A percentile compares a stretch with the other conserved stretches of the same genome.
Evolutionary conservation across 2,113 vertebrate species (phyloP).

Genomic region (Cervus canadensis): DNA sequence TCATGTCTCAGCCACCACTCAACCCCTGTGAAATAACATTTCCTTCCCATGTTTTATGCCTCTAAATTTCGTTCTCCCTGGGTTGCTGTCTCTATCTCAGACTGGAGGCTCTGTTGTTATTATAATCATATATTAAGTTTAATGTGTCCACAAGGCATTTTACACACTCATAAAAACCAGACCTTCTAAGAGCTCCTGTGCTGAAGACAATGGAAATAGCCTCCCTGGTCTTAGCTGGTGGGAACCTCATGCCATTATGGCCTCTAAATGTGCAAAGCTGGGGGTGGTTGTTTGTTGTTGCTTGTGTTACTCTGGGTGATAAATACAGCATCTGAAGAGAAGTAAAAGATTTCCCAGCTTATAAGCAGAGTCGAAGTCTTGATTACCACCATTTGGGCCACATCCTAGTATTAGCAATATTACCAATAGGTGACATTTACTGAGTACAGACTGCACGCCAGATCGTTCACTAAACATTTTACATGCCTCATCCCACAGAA

Average conservation of each 20-base stretch:
- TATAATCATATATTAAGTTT: constrained; percentile 72
- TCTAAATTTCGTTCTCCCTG: constrained; percentile 62
- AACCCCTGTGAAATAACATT: background rate
- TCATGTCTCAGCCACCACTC: background rate
- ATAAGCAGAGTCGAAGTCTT: background rate
- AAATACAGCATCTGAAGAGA: constrained; percentile 35
- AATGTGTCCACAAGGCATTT: constrained; percentile 72
- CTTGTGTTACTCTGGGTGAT: constrained; percentile 13
- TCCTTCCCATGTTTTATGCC: constrained; percentile 49
- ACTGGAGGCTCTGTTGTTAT: constrained; percentile 51
- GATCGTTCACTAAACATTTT: background rate
- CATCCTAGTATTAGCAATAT: background rate
- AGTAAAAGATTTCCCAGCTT: constrained; percentile 34
- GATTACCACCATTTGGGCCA: constrained; percentile 31
- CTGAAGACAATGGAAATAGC: constrained; percentile 50
- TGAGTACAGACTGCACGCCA: background rate
- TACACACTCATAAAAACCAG: constrained; percentile 68
- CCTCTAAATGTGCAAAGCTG: background rate
- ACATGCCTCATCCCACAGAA: background rate
- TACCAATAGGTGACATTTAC: constrained; percentile 33
- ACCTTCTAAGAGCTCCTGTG: constrained; percentile 50
- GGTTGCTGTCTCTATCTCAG: constrained; percentile 42
- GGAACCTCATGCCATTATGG: background rate
- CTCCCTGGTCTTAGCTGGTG: background rate
- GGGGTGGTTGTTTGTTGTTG: background rate